Evolutionary conservation across 2,888 invertebrate species (phyloP), one percentile per base, ranked within the genome.

Genomic region (Selenia dentaria): DNA sequence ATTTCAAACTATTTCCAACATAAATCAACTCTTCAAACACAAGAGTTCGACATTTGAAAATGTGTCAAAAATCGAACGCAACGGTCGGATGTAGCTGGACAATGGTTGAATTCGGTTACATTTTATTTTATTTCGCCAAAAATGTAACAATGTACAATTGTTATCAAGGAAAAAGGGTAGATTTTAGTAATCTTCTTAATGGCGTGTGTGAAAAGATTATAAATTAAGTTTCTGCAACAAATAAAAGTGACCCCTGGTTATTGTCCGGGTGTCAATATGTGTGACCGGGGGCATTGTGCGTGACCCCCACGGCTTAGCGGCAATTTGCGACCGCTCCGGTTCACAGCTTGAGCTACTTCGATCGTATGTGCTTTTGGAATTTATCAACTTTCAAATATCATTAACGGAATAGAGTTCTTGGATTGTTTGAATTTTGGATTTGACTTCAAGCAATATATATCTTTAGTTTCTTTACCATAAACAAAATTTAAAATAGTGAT

Each of bases 191-290:
- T 89, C 90, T 90, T 80, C 90, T 89, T 90, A 89, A 90, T 89
- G 87, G 89, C 78, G 80, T 88, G 87, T 89, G 88, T 89, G 88
- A 90, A 89, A 87, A 91, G 91, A 91, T 91, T 91, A 91, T 91
- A 90, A 90, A 89, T 91, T 90, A 90, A 90, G 89, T 90, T 89
- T 88, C 84, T 84, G 85, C 79, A 84, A 88, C 91, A 89, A 91
- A 91, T 90, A 90, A 89, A 91, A 86, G 74, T 91, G 91, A 91
- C 91, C 91, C 91, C 84, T 77, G 82, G 79, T 71, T 64, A 86
- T 90, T 89, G 89, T 91, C 69, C 52, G 78, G 82, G 89, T 88
- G 91, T 88, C 91, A 86, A 90, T 90, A 89, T 84, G 88, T 89
- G 88, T 89, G 91, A 91, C 90, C 90, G 82, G 14, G 64, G 48